Conservation (phyloP, 2,888 invertebrate genomes). For the Hydriomena furcata region DNA sequence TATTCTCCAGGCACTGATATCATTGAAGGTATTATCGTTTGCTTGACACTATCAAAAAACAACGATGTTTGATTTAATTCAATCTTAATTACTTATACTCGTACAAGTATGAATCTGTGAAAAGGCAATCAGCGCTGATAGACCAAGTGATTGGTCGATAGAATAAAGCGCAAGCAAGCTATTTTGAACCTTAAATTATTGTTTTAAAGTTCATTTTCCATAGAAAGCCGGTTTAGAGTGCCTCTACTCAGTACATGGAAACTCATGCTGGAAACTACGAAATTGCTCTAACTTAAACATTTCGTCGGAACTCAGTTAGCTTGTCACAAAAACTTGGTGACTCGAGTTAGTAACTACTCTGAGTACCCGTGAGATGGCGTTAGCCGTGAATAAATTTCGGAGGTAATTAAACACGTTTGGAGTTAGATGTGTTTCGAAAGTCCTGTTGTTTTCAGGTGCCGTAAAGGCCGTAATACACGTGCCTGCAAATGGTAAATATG, state of each 20-base stretch:
- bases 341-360: constrained; percentile 29
- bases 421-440: constrained; percentile 14
- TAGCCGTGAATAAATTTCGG: constrained; percentile 23
- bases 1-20: too few species aligned
- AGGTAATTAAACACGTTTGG: constrained; percentile 21
- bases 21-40: too few species aligned
- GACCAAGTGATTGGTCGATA: too few species aligned
- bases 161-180: too few species aligned
- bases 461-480: neutral
- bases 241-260: constrained; percentile 19
- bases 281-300: constrained; percentile 63
- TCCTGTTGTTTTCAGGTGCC: neutral
- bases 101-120: too few species aligned
- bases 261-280: constrained; percentile 48
- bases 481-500: too few species aligned
- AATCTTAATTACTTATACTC: too few species aligned
- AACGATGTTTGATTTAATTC: too few species aligned
- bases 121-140: too few species aligned
- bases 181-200: neutral
- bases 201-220: constrained; percentile 2
- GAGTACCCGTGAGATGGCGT: constrained; percentile 27
- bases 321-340: constrained; percentile 71
- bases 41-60: too few species aligned
- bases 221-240: neutral
- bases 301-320: constrained; percentile 58